These are phyloP conservation scores for Hyposoter didymator DNA, from an alignment of 2,888 invertebrate species.

Conservation along the genomic window DNA sequence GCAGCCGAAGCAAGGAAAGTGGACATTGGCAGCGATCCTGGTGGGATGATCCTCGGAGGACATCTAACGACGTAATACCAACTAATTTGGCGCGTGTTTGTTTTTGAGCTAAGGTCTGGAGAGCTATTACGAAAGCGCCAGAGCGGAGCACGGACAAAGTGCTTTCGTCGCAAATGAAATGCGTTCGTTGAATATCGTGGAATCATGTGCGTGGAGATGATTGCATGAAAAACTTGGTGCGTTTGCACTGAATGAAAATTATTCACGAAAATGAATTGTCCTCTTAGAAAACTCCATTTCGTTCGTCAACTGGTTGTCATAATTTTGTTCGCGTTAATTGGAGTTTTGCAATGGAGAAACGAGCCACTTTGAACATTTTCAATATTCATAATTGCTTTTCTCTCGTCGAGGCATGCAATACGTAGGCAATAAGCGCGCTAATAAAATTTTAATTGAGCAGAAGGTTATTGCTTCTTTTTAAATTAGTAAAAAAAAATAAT, in stretches of 20 bases:
- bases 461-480: neutral
- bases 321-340: neutral
- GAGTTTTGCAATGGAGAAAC: neutral
- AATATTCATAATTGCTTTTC: neutral
- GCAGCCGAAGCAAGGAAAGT: constrained; percentile 5
- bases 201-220: neutral
- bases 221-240: neutral
- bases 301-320: neutral
- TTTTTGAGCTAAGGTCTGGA: constrained; percentile 34
- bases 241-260: neutral
- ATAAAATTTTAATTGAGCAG: neutral
- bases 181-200: neutral
- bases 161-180: neutral
- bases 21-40: constrained; percentile 26
- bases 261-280: neutral
- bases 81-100: constrained; percentile 41
- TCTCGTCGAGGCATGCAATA: neutral
- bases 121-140: constrained; percentile 26
- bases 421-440: neutral
- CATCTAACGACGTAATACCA: constrained; percentile 30
- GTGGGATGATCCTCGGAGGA: constrained; percentile 40
- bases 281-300: neutral
- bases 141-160: neutral
- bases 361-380: neutral
- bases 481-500: neutral